A percentile compares a stretch with the other conserved stretches of the same genome.
These are phyloP conservation scores for Turnix velox DNA, from an alignment of 2,113 vertebrate genomes.

Conservation along the genomic window DNA sequence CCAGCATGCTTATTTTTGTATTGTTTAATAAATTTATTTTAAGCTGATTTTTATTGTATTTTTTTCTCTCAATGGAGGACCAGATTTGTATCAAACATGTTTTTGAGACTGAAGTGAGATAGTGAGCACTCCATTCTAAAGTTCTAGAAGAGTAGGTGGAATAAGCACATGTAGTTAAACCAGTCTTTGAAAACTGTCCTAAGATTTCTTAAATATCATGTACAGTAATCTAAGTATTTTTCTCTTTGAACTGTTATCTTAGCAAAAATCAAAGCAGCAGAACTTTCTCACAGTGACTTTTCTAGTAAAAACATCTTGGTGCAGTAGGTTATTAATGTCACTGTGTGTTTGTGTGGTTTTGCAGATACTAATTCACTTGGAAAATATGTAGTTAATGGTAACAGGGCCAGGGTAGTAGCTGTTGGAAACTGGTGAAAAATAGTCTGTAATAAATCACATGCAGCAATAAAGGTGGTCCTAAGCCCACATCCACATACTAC, in stretches of 20 bases:
- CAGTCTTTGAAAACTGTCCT: neutral
- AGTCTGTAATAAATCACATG: rapidly evolving
- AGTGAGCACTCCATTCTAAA: neutral
- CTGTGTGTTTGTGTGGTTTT: neutral
- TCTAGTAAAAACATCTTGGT: neutral
- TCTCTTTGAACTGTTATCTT: neutral
- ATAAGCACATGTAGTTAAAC: neutral
- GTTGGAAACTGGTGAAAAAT: neutral
- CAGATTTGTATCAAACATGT: neutral
- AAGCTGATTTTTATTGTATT: conserved; percentile 76
- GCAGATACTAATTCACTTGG: neutral
- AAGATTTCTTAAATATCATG: neutral
- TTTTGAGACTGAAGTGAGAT: conserved; percentile 1
- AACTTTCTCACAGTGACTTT: neutral
- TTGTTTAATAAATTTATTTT: conserved; percentile 83
- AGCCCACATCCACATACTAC: neutral
- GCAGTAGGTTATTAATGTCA: neutral
- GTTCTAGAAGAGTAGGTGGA: neutral
- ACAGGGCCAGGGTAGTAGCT: neutral
- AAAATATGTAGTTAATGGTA: neutral
- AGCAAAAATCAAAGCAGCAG: neutral
- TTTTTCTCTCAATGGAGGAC: conserved; percentile 49
- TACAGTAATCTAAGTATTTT: neutral
- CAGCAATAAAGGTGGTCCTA: neutral
- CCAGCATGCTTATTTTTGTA: conserved; percentile 77